phyloP scores from a whole-genome alignment of 2,113 vertebrate genomes.

The Leucosticte australis region DNA sequence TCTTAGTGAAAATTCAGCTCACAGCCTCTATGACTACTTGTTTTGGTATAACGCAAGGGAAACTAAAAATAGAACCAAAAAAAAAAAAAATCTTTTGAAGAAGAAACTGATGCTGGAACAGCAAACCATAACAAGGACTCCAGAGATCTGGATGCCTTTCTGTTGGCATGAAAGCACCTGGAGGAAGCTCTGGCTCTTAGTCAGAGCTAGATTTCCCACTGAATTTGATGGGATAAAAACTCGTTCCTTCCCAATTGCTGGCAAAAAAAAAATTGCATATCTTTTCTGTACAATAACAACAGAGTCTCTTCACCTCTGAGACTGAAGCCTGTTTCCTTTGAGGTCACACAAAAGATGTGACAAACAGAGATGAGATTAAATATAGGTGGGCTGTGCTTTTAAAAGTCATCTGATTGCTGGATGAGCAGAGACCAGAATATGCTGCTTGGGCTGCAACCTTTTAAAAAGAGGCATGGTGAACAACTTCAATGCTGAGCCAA shows the following conservation, averaged over 20 bases:
- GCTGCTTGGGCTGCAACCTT: not conserved
- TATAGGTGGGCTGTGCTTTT: not conserved
- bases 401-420: not conserved
- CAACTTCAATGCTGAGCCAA: not conserved
- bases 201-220: not conserved
- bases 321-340: not conserved
- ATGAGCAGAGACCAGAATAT: not conserved
- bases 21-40: not conserved
- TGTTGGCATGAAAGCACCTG: not conserved
- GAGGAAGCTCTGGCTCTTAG: not conserved
- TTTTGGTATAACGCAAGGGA: not conserved
- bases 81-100: not conserved
- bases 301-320: not conserved
- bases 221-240: not conserved
- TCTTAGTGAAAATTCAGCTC: not conserved
- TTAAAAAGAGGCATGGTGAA: not conserved
- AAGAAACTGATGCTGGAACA: not conserved
- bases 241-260: not conserved
- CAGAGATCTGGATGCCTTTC: not conserved
- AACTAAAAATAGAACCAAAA: not conserved
- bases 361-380: not conserved
- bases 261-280: not conserved
- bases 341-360: not conserved
- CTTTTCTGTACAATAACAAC: not conserved
- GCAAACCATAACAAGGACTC: not conserved